A percentile compares a stretch with the other conserved stretches of the same genome.
phyloP scores from a whole-genome alignment of 2,888 invertebrate genomes.

The Gerris lacustris region DNA sequence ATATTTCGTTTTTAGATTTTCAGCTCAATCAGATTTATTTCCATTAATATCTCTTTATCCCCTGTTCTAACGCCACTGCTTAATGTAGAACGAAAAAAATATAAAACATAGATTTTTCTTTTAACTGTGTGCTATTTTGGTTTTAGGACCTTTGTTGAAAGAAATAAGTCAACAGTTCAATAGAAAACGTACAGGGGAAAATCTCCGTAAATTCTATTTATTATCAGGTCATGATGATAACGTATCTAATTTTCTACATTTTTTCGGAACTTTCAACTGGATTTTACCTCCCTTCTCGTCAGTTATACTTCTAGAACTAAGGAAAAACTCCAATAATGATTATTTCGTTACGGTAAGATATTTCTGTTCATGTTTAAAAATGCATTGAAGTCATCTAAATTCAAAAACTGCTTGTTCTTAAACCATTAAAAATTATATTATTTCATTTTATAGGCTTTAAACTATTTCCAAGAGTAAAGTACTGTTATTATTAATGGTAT shows the following conservation, averaged over 20 bases:
- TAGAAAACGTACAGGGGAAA: not conserved
- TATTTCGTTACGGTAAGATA: not conserved
- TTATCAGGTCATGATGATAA: conserved; percentile 1
- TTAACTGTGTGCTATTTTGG: not conserved
- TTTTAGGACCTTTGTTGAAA: not conserved
- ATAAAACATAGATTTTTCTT: too few species aligned
- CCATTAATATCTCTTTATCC: not conserved
- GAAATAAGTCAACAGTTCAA: not conserved
- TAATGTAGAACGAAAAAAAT: not conserved
- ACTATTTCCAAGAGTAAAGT: too few species aligned
- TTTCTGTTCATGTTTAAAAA: too few species aligned
- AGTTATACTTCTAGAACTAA: not conserved
- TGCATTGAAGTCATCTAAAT: not conserved
- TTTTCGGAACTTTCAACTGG: not conserved
- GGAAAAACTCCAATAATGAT: not conserved
- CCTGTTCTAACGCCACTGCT: not conserved
- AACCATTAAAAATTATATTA: not conserved
- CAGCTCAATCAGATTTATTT: too few species aligned
- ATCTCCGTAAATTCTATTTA: not conserved
- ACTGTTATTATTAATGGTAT: not conserved
- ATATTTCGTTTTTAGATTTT: too few species aligned
- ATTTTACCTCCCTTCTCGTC: not conserved
- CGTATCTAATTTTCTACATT: not conserved
- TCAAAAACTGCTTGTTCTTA: not conserved
- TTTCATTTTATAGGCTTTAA: not conserved